Percentiles rank a stretch among this genome's conserved stretches.
Evolutionary conservation across 2,797 vertebrate species (phyloP).

Genomic region (Sebastes miniatus): DNA sequence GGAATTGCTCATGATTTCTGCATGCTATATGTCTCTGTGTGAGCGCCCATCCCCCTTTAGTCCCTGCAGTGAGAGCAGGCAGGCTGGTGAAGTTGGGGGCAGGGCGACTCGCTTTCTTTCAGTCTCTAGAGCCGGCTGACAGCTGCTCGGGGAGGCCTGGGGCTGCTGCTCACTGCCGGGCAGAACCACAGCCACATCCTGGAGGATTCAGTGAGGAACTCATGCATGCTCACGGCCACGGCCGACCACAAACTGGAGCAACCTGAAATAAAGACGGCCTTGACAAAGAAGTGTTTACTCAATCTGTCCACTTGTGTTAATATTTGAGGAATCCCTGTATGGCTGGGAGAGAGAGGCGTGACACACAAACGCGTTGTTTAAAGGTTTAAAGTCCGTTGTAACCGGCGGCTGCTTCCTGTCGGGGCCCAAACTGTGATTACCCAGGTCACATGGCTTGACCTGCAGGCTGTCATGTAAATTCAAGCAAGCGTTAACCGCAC

Average conservation of each 20-base stretch:
- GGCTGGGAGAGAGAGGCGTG: conserved; percentile 13
- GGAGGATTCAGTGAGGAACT: conserved; percentile 37
- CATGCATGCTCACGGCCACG: conserved; percentile 21
- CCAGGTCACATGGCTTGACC: conserved; percentile 41
- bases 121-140: conserved; percentile 65
- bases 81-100: conserved; percentile 72
- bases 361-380: conserved; percentile 19
- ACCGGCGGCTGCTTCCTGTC: conserved; percentile 50
- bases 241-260: conserved; percentile 9
- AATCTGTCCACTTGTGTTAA: conserved; percentile 69
- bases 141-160: conserved; percentile 73
- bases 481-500: conserved; percentile 8
- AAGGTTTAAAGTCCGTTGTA: conserved; percentile 55
- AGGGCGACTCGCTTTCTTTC: conserved; percentile 64
- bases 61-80: conserved; percentile 58
- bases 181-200: conserved; percentile 57
- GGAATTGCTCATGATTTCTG: conserved; percentile 35
- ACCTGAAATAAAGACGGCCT: conserved; percentile 38
- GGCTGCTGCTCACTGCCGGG: conserved; percentile 54
- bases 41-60: conserved; percentile 70
- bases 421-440: conserved; percentile 32
- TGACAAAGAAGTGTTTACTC: conserved; percentile 68
- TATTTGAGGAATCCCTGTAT: conserved; percentile 62
- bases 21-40: conserved; percentile 8
- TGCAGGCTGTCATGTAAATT: conserved; percentile 19